A percentile compares a stretch with the other conserved stretches of the same genome.
phyloP scores from a whole-genome alignment of 23 tunicate species.

The Ciona savignyi region DNA sequence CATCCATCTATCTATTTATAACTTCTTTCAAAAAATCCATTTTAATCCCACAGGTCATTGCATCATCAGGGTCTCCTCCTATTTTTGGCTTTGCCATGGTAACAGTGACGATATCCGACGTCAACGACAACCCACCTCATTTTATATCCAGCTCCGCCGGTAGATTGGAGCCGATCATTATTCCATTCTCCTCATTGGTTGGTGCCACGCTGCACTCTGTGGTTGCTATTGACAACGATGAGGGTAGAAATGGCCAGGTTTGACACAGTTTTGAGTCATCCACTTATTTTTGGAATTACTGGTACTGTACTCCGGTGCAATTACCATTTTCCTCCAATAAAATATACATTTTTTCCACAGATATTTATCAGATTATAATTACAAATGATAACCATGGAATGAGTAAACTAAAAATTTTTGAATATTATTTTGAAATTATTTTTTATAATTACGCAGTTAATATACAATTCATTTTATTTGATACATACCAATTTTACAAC shows the following conservation, averaged over 20 bases:
- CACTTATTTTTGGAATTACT: too few relatives aligned
- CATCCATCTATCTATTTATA: neutral
- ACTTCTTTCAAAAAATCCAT: neutral
- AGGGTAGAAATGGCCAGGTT: constrained; percentile 23
- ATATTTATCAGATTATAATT: too few relatives aligned
- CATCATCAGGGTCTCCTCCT: constrained; percentile 69
- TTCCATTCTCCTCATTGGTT: constrained; percentile 20
- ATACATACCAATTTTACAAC: too few relatives aligned
- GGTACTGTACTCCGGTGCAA: too few relatives aligned
- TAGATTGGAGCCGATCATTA: constrained; percentile 7
- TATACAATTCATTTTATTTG: too few relatives aligned
- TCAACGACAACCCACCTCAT: constrained; percentile 71
- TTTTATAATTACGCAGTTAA: too few relatives aligned
- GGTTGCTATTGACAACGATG: constrained; percentile 42
- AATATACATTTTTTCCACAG: too few relatives aligned
- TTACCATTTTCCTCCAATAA: too few relatives aligned
- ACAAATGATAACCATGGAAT: too few relatives aligned
- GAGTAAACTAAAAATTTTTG: too few relatives aligned
- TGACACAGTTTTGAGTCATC: neutral
- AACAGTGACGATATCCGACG: constrained; percentile 34
- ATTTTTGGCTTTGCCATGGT: constrained; percentile 43
- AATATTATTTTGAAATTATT: too few relatives aligned
- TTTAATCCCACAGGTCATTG: constrained; percentile 41
- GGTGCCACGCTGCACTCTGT: constrained; percentile 15
- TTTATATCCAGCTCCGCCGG: constrained; percentile 8